Percentiles rank a stretch among this genome's conserved stretches.
Evolutionary conservation across 2,113 vertebrate species (phyloP).

Genomic region (Coptodon rendalli): DNA sequence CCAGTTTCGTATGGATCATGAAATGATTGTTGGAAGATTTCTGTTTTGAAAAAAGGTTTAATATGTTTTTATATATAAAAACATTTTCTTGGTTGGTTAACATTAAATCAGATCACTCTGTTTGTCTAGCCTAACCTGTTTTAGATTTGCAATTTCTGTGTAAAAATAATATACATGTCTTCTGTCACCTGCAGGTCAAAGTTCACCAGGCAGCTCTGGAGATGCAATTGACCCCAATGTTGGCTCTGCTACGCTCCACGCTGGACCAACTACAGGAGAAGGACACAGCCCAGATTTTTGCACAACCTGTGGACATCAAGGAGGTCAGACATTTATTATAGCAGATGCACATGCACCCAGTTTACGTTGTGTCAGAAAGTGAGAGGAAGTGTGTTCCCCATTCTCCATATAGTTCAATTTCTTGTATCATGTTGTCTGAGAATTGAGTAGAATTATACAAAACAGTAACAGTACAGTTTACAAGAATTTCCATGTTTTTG

Average conservation of each 20-base stretch:
- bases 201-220: conserved; percentile 92
- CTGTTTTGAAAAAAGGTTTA: background rate
- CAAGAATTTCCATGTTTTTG: background rate
- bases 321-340: conserved; percentile 73
- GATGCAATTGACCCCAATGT: conserved; percentile 86
- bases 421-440: background rate
- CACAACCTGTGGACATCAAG: conserved; percentile 84
- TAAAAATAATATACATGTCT: background rate
- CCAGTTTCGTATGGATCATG: background rate
- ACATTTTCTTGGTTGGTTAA: background rate
- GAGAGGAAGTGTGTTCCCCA: background rate
- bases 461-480: background rate
- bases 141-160: background rate
- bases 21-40: background rate
- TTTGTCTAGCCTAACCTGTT: background rate
- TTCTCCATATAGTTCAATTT: background rate
- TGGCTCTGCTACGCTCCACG: conserved; percentile 85
- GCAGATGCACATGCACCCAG: background rate
- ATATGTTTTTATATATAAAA: background rate
- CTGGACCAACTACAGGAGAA: conserved; percentile 94
- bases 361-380: background rate
- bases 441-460: background rate
- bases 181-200: conserved; percentile 75
- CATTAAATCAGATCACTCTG: background rate
- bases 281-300: conserved; percentile 89